Conservation (phyloP, 2,797 vertebrate genomes). For the Falco biarmicus region DNA sequence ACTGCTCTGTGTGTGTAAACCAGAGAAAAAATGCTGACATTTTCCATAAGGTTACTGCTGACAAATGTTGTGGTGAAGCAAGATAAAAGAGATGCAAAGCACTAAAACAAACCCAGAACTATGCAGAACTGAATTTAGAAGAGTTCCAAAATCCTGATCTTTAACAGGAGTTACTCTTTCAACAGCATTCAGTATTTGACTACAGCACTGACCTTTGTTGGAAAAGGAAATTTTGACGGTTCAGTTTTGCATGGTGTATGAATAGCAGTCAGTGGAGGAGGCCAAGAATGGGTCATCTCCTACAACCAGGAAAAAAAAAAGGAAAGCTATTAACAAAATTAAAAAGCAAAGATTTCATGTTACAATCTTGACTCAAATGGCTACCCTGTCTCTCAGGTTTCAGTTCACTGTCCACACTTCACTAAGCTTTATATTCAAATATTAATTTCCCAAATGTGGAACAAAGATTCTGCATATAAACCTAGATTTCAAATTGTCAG, state of each 20-base stretch:
- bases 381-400: neutral
- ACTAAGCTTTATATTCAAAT: neutral
- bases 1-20: neutral
- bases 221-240: conserved; percentile 98
- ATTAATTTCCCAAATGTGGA: neutral
- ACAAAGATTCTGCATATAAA: neutral
- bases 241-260: conserved; percentile 99
- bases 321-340: neutral
- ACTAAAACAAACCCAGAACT: neutral
- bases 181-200: neutral
- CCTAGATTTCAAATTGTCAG: neutral
- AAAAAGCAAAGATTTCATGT: neutral
- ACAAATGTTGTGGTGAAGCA: neutral
- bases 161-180: neutral
- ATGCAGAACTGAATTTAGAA: neutral
- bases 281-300: conserved; percentile 99
- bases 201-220: conserved; percentile 91
- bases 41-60: neutral
- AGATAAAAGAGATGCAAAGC: neutral
- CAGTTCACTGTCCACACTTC: neutral
- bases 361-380: neutral
- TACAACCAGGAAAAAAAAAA: conserved; percentile 56
- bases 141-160: neutral
- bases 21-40: neutral
- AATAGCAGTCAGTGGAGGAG: conserved; percentile 97